A percentile compares a stretch with the other conserved stretches of the same genome.
phyloP scores from a whole-genome alignment of 2,797 vertebrate species.

The Hyperoplus lanceolatus region DNA sequence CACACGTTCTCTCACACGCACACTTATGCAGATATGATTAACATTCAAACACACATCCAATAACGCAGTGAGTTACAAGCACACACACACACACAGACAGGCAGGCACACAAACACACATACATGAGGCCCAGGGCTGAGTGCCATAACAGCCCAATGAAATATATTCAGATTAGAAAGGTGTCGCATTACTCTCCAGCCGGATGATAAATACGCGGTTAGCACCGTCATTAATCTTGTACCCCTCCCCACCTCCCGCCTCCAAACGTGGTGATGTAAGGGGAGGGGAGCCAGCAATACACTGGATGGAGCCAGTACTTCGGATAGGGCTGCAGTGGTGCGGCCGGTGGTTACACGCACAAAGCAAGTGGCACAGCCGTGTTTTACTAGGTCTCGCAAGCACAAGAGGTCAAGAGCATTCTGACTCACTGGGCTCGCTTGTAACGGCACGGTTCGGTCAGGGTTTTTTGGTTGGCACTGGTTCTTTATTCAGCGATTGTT shows the following conservation, averaged over 20 bases:
- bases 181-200: constrained; percentile 84
- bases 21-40: constrained; percentile 76
- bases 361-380: constrained; percentile 22
- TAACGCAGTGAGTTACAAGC: constrained; percentile 37
- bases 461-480: constrained; percentile 6
- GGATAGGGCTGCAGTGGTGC: constrained; percentile 39
- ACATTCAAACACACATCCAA: constrained; percentile 75
- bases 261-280: constrained; percentile 66
- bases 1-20: constrained; percentile 44
- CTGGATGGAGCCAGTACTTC: constrained; percentile 70
- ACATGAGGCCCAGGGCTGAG: constrained; percentile 71
- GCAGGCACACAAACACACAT: constrained; percentile 40
- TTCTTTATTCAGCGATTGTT: constrained; percentile 28
- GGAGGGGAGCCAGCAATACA: constrained; percentile 52
- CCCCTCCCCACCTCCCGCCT: constrained; percentile 75
- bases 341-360: constrained; percentile 31
- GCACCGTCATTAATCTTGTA: constrained; percentile 83
- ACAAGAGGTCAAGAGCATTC: constrained; percentile 54
- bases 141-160: constrained; percentile 85
- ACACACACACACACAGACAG: constrained; percentile 22
- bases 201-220: constrained; percentile 85
- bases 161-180: constrained; percentile 88
- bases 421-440: constrained; percentile 41
- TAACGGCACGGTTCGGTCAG: constrained; percentile 33
- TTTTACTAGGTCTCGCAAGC: constrained; percentile 45